A percentile compares a stretch with the other conserved stretches of the same genome.
phyloP scores from a whole-genome alignment of 92 coral and sea anemone species.

The Scolanthus callimorphus region DNA sequence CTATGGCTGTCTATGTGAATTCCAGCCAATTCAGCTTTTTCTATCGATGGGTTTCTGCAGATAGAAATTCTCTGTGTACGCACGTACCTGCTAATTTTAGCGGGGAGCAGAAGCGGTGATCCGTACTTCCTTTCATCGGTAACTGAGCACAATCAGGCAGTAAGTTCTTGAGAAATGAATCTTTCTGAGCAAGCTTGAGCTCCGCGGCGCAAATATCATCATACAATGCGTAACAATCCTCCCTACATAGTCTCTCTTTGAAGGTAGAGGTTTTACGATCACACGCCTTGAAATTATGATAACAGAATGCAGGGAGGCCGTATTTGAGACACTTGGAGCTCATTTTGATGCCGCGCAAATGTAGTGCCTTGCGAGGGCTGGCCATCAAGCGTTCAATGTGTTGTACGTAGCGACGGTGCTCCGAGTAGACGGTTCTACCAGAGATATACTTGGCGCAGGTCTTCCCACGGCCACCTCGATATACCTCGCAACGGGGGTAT shows the following conservation, averaged over 20 bases:
- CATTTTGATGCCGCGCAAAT: too few relatives aligned
- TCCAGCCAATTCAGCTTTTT: too few relatives aligned
- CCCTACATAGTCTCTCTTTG: conserved; percentile 74
- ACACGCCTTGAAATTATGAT: conserved; percentile 75
- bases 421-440: conserved; percentile 51
- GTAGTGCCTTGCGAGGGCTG: conserved; percentile 9
- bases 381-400: conserved; percentile 40
- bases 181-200: conserved; percentile 37
- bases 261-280: conserved; percentile 24
- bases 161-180: conserved; percentile 5
- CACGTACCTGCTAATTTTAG: conserved; percentile 51
- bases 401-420: conserved; percentile 22
- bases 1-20: too few relatives aligned
- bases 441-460: conserved; percentile 60
- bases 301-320: conserved; percentile 85
- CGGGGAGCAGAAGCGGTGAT: conserved; percentile 59
- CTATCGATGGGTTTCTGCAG: too few relatives aligned
- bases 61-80: too few relatives aligned
- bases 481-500: conserved; percentile 56
- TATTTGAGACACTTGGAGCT: conserved; percentile 54
- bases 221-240: conserved; percentile 71
- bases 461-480: conserved; percentile 61
- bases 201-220: conserved; percentile 64
- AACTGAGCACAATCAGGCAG: conserved; percentile 73
- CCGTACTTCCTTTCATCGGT: conserved; percentile 43